These are phyloP conservation scores for Lipophrys pholis DNA, from an alignment of 2,113 vertebrate species.

Conservation along the genomic window DNA sequence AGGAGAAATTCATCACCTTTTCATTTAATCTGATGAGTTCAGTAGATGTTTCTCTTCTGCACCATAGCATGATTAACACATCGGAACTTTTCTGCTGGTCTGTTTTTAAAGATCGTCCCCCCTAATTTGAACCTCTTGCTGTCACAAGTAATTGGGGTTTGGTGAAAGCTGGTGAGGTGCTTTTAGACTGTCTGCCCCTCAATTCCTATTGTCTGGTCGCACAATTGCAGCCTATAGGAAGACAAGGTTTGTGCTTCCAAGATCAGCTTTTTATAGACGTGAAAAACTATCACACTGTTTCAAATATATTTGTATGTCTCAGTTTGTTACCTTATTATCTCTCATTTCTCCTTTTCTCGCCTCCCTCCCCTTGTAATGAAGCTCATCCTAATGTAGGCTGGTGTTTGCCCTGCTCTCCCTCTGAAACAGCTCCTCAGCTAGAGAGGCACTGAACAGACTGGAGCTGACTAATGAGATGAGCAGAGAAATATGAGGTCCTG, in stretches of 20 bases:
- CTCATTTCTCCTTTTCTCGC: neutral
- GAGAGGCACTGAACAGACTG: slow-evolving; percentile 25
- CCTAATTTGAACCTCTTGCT: slow-evolving; percentile 37
- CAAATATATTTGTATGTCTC: neutral
- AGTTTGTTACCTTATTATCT: neutral
- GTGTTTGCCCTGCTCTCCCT: too few species aligned
- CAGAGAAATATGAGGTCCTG: slow-evolving; percentile 32
- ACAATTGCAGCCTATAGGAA: slow-evolving; percentile 31
- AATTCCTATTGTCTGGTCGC: slow-evolving; percentile 32
- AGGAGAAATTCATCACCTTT: neutral
- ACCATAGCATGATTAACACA: slow-evolving; percentile 30
- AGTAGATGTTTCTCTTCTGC: slow-evolving; percentile 4
- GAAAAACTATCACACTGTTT: slow-evolving; percentile 1
- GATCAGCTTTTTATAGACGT: slow-evolving; percentile 10
- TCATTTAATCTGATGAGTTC: slow-evolving; percentile 1
- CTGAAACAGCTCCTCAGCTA: slow-evolving; percentile 11
- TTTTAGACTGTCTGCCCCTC: slow-evolving; percentile 33
- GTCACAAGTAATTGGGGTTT: slow-evolving; percentile 49
- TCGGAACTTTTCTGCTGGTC: slow-evolving; percentile 17
- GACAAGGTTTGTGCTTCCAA: neutral
- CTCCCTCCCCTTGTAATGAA: neutral
- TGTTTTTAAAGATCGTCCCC: slow-evolving; percentile 3
- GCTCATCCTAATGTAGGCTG: slow-evolving; percentile 19
- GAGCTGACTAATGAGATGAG: slow-evolving; percentile 41
- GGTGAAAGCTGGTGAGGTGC: slow-evolving; percentile 29